Base-by-base conservation (phyloP, 2,113 vertebrate species). In the Zingel zingel region DNA sequence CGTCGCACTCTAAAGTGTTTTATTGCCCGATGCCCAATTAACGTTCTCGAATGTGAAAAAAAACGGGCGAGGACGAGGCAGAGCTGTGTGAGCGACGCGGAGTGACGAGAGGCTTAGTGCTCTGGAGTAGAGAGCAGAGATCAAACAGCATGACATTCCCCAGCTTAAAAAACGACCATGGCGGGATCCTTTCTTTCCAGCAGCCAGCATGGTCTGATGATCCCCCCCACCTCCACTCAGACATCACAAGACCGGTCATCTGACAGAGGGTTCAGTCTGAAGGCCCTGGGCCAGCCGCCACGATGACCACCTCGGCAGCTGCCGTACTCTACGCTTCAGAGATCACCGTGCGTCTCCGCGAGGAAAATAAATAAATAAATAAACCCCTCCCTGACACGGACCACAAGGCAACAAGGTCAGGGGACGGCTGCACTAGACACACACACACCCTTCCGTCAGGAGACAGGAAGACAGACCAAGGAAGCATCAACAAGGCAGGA, bases 241-340 rank as follows among this genome's bases (percentile, higher is more conserved):
- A 87, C 75, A 90, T 93, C 93, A 94, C 88, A 92, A 93, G 92
- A 93, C 86, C 3, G 39, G 86, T 94, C 93, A 92, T 91, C 91
- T 94, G 94, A 93, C 74, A 33, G 45, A 30, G 15, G 36, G 67
- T 73, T 73, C 5, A 11, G 71, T 50, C 59, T 75, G 27, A 61
- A 54, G 51, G 77, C 36, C 62, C 51, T 4, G 23, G 64, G 66
- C 78, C n/a, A 19, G 54, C 57, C 19, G 16, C 23, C 30, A 15
- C n/a, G 7, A 69, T 62, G 75, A 81, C 74, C 78, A 64, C 82
- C 72, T 72, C 27, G 16, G 64, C 43, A 57, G 50, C 71, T 19
- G 62, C 80, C 56, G 48, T 64, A 1, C 62, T 65, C 47, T 43
- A 50, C 70, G 56, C 36, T 23, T 59, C 33, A 62, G 66, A 76